These are phyloP conservation scores for Mormyrus iriodes DNA, from an alignment of 2,113 vertebrate species.

Conservation along the genomic window DNA sequence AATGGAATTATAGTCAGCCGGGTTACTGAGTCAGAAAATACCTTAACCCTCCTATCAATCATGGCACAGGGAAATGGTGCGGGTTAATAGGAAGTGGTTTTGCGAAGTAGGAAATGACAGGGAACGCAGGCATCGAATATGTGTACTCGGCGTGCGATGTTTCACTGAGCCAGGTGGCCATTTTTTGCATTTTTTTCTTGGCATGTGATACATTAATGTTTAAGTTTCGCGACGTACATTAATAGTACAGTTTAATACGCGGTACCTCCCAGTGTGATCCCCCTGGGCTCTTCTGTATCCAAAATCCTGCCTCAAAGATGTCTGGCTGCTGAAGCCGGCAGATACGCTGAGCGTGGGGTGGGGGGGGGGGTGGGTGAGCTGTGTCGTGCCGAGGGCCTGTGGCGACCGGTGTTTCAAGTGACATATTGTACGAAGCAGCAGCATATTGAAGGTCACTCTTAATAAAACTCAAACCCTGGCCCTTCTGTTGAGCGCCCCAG, in stretches of 20 bases:
- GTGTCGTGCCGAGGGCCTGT: slow-evolving; percentile 20
- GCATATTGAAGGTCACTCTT: slow-evolving; percentile 42
- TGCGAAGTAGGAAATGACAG: not conserved
- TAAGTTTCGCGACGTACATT: not conserved
- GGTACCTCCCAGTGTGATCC: not conserved
- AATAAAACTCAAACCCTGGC: slow-evolving; percentile 35
- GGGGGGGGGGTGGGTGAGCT: not conserved
- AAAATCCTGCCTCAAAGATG: not conserved
- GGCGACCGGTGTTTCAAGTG: slow-evolving; percentile 21
- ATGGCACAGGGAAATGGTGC: slow-evolving; percentile 2
- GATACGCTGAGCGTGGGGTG: not conserved
- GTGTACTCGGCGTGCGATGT: not conserved
- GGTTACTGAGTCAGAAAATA: slow-evolving; percentile 27
- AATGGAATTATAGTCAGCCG: slow-evolving; percentile 15
- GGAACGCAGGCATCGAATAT: not conserved
- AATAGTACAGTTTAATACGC: not conserved
- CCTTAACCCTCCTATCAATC: slow-evolving; percentile 28
- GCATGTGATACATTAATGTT: slow-evolving; percentile 1
- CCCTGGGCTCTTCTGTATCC: not conserved
- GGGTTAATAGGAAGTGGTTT: not conserved
- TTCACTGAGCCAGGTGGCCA: not conserved
- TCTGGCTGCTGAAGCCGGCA: not conserved
- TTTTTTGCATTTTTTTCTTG: not conserved
- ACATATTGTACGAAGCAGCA: slow-evolving; percentile 33
- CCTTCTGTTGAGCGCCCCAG: slow-evolving; percentile 24